Conservation (phyloP, 2,888 invertebrate genomes). For the Nomada fabriciana region DNA sequence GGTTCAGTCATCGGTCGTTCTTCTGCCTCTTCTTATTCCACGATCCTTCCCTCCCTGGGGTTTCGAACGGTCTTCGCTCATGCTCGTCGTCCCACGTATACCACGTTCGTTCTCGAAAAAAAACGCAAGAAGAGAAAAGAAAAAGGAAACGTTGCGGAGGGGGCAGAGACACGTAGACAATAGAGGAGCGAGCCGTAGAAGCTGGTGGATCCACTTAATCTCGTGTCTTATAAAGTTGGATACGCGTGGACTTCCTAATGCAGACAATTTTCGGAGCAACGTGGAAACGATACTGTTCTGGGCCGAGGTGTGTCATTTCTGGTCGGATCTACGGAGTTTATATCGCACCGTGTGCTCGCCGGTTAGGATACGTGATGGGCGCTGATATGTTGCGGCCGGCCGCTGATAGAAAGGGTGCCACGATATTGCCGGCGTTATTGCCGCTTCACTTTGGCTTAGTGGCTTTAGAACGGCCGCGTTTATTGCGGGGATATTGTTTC, state of each 20-base stretch:
- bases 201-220: constrained; percentile 41
- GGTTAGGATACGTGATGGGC: constrained; percentile 45
- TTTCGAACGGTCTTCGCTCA: background rate
- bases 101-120: background rate
- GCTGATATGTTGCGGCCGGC: constrained; percentile 26
- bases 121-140: background rate
- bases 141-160: background rate
- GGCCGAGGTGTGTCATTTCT: constrained; percentile 8
- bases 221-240: constrained; percentile 49
- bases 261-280: constrained; percentile 24
- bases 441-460: constrained; percentile 22
- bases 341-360: constrained; percentile 17
- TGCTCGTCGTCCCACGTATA: constrained; percentile 1
- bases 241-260: constrained; percentile 40
- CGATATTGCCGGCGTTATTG: constrained; percentile 21
- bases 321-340: constrained; percentile 22
- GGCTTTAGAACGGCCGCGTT: background rate
- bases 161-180: constrained; percentile 33
- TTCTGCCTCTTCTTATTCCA: constrained; percentile 54
- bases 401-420: constrained; percentile 19
- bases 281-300: constrained; percentile 13
- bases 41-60: constrained; percentile 49
- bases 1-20: constrained; percentile 70
- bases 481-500: background rate
- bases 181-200: constrained; percentile 9